Base-by-base conservation (phyloP, 2,113 vertebrate genomes). In the Aptenodytes patagonicus region DNA sequence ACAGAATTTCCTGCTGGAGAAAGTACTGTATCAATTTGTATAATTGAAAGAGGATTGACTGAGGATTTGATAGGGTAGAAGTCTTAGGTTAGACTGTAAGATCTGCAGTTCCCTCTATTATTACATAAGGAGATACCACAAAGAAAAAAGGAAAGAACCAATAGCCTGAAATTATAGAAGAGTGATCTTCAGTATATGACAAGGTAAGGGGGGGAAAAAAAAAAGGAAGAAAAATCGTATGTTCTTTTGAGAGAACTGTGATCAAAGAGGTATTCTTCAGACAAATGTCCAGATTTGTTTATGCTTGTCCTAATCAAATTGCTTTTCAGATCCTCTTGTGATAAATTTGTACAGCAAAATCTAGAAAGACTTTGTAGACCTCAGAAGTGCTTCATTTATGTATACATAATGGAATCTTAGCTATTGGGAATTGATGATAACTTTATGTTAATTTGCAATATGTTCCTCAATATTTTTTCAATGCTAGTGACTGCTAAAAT, bases 381-480 rank as follows among this genome's bases (percentile, higher is more conserved):
- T 95, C 36, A 96, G 87, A 95, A 96, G n/a, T 78, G 36, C n/a
- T 92, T 44, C 17, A 95, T 97, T 97, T 98, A 65, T 89, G 75
- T 97, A 93, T 95, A 87, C 81, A 93, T 96, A 97, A 98, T 86
- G 18, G 46, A 96, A 96, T 97, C 83, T 95, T 95, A 93, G 93
- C 85, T 88, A 72, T 69, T 89, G 80, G 83, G 95, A 96, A 90
- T 76, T 91, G 60, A 95, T 96, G 89, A 97, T 94, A 96, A 92
- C 87, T 97, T 97, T 96, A 97, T 96, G 90, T 60, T 97, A 97
- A 97, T 97, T 97, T 97, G 42, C 91, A 97, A 87, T 97, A 96
- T 96, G 89, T 89, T 97, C 82, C 66, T 68, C 36, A 90, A n/a
- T 93, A 55, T 79, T 97, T 54, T 95, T 95, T 79, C 80, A 83